Evolutionary conservation across 1,140 invertebrate genomes (phyloP).

Genomic region (Heliothis subflexa): DNA sequence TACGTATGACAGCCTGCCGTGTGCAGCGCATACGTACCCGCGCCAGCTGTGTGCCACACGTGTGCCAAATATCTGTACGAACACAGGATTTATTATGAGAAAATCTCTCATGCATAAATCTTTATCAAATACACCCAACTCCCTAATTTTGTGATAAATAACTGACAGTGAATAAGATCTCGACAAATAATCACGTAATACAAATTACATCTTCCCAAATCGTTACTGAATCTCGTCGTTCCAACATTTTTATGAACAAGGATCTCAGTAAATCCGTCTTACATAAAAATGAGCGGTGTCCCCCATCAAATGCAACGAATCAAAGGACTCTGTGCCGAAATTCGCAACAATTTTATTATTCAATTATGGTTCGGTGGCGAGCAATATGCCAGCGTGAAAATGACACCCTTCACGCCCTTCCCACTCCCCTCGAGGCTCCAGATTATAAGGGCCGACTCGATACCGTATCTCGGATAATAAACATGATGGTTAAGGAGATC

Average conservation of each 20-base stretch:
- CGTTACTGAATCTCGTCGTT: conserved; percentile 24
- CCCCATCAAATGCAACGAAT: conserved; percentile 55
- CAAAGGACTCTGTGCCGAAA: conserved; percentile 58
- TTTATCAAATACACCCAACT: conserved; percentile 12
- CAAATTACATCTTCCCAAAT: conserved; percentile 45
- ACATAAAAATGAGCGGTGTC: conserved; percentile 46
- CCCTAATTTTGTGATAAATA: conserved; percentile 28
- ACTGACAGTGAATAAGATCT: conserved; percentile 27
- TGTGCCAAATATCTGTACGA: conserved; percentile 5
- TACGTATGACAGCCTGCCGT: not conserved
- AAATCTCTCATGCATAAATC: conserved; percentile 18
- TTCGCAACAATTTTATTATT: conserved; percentile 73
- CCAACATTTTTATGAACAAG: conserved; percentile 41
- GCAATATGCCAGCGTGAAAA: conserved; percentile 71
- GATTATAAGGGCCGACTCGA: conserved; percentile 57
- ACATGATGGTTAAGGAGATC: conserved; percentile 67
- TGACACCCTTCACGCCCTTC: conserved; percentile 62
- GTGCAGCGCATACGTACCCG: conserved; percentile 20
- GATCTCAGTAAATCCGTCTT: conserved; percentile 35
- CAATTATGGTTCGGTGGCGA: conserved; percentile 64
- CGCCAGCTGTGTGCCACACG: not conserved
- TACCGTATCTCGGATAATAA: conserved; percentile 66
- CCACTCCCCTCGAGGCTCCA: conserved; percentile 46
- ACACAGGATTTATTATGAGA: not conserved
- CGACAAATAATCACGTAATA: conserved; percentile 44